Evolutionary conservation across 2,888 invertebrate genomes (phyloP), one percentile per base, ranked within the genome.

Genomic region (Stratiomys singularior): DNA sequence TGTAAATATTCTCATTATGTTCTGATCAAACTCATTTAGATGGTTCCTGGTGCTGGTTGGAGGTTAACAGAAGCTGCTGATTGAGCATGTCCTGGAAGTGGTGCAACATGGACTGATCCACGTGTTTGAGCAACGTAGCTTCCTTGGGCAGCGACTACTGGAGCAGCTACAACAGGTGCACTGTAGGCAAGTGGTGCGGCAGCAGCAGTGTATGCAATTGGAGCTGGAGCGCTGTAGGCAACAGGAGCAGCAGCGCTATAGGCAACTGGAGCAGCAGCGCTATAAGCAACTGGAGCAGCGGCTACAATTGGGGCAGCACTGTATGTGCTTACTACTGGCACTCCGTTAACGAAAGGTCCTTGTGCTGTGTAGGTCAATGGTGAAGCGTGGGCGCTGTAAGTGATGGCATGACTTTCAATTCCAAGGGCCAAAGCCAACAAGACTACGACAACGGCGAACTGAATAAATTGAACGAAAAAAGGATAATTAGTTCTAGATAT

Each of bases 31-130:
- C 44, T 23, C 7, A 69, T 60, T 74, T 74, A 74, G 44, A 74
- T 44, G 15, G 74, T 74, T 58, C 74, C 74, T 74, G 74, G 74
- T 74, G 74, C 74, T 21, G 74, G 74, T 74, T 74, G 60, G 37
- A 74, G 60, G 23, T 74, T 74, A 58, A 74, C 58, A 30, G 74
- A 78, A 66, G 79, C 64, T n/a, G 78, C 80, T 66, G 80, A 80
- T 37, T 76, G 74, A 25, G 56, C 60, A 81, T 88, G 88, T 82
- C 87, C 86, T 56, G 88, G 87, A 58, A 87, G 83, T 21, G 87
- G 87, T 69, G 88, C 88, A 47, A 85, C 84, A 80, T 88, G 88
- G 4, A 87, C 80, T 25, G 88, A 84, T 77, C 88, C 88, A 79
- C 86, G 85, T 67, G 85, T 88, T 52, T 87, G 87, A 72, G 88